Evolutionary conservation across 1,140 invertebrate species (phyloP), one percentile per base, ranked within the genome.

Genomic region (Drosophila bocqueti): DNA sequence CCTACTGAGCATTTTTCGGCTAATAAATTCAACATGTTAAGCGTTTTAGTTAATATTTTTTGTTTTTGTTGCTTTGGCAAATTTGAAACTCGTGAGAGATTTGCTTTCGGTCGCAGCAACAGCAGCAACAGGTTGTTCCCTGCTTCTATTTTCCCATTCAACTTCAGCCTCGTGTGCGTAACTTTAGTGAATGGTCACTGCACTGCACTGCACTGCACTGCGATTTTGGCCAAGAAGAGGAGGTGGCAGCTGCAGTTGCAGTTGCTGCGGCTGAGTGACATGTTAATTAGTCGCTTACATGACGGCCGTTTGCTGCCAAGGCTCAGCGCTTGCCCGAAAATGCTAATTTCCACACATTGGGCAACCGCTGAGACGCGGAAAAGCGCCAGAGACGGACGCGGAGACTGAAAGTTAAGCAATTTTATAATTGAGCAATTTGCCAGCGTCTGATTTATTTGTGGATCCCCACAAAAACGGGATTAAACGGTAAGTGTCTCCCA

Each of bases 221-320:
- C 15, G 29, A 55, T 29, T 45, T 36, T 49, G 54, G 36, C 46
- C 43, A 47, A 26, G 54, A 57, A 21, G 34, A 21, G 45, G 47
- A 31, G 24, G 38, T 31, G 45, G 43, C 52, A 47, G 74, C 59
- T 38, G 54, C 13, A 42, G 26, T 65, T 65, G 78, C 50, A 54
- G 52, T 16, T 40, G 43, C 45, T 42, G 42, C 43, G 42, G 42
- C 73, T 91, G 83, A 91, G 81, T 91, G 87, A 91, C 87, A 91
- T 91, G 87, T 91, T 91, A 91, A 91, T 91, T 91, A 91, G 87
- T 91, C 87, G 87, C 89, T 83, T 91, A 91, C 87, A 91, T 91
- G 87, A 87, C 87, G 81, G 87, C 83, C 73, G 72, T 91, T 90
- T 82, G 86, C 73, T 85, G 75, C 65, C 76, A 66, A 74, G 79